Percentiles rank a stretch among this genome's conserved stretches.
Evolutionary conservation across 1,140 invertebrate genomes (phyloP).

Genomic region (Brachionus calyciflorus): DNA sequence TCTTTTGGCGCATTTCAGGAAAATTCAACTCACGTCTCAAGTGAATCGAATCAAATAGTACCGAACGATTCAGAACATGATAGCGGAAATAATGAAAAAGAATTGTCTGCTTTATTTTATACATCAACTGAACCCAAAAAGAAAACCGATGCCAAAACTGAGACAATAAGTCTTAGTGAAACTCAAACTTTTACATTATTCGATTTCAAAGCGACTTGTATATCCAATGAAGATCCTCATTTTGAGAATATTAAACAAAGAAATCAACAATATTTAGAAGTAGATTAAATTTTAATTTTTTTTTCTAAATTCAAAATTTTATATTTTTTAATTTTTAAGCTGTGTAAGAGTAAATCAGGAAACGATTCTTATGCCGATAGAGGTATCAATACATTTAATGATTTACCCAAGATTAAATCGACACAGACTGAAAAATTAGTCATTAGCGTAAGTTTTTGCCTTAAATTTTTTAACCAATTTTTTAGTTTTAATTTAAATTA

Average conservation of each 20-base stretch:
- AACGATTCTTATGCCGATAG: conserved; percentile 58
- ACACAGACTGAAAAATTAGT: conserved; percentile 55
- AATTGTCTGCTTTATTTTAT: conserved; percentile 14
- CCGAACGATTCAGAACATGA: conserved; percentile 11
- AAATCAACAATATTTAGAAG: conserved; percentile 56
- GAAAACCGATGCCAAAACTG: conserved; percentile 48
- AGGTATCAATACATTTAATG: conserved; percentile 60
- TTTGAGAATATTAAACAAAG: conserved; percentile 51
- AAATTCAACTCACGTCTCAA: conserved; percentile 44
- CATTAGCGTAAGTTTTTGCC: conserved; percentile 52
- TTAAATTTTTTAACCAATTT: neutral
- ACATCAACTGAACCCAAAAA: neutral
- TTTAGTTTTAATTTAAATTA: neutral
- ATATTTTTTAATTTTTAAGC: conserved; percentile 50
- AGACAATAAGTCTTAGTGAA: conserved; percentile 55
- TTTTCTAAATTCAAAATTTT: neutral
- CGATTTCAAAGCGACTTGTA: conserved; percentile 55
- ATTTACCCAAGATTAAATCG: conserved; percentile 57
- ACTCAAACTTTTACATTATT: conserved; percentile 58
- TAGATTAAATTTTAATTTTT: conserved; percentile 46
- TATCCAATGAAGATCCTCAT: conserved; percentile 55
- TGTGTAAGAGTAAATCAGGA: conserved; percentile 55
- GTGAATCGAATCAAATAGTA: conserved; percentile 18
- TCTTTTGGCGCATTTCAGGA: conserved; percentile 33
- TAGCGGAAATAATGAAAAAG: conserved; percentile 2